A percentile compares a stretch with the other conserved stretches of the same genome.
Evolutionary conservation across 2,113 vertebrate genomes (phyloP).

Genomic region (Gila orcuttii): DNA sequence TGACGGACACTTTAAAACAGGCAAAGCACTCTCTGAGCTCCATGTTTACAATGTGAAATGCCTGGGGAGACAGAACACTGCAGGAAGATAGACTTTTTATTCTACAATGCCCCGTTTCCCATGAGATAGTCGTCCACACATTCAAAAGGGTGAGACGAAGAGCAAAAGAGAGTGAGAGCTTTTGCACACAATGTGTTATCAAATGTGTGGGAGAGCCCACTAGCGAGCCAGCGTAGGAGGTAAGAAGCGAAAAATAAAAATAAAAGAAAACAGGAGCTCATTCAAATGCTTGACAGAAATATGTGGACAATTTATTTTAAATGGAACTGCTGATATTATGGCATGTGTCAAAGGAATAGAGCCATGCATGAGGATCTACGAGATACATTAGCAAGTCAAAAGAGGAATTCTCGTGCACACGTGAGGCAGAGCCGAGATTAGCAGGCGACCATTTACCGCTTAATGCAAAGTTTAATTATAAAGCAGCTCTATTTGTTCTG

Average conservation of each 20-base stretch:
- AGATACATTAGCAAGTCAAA: neutral
- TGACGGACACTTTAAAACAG: constrained; percentile 60
- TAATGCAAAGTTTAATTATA: constrained; percentile 53
- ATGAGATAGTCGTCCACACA: constrained; percentile 54
- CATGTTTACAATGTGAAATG: constrained; percentile 48
- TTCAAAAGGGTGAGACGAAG: constrained; percentile 41
- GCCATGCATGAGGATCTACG: neutral
- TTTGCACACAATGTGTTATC: constrained; percentile 60
- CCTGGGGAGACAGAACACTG: constrained; percentile 33
- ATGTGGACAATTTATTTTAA: neutral
- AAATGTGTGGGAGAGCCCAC: constrained; percentile 52
- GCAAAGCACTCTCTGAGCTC: constrained; percentile 56
- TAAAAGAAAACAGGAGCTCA: constrained; percentile 12
- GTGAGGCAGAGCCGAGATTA: neutral
- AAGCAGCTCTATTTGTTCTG: constrained; percentile 51
- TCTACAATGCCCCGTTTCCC: constrained; percentile 54
- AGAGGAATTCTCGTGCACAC: neutral
- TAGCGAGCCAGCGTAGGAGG: constrained; percentile 22
- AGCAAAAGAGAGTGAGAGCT: constrained; percentile 47
- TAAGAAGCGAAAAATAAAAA: no score
- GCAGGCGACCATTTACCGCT: constrained; percentile 21
- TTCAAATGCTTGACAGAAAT: constrained; percentile 40
- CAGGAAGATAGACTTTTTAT: constrained; percentile 53
- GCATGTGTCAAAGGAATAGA: neutral
- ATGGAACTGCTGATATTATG: neutral